Conservation (phyloP, 2,888 invertebrate genomes). For the Thereva unica region DNA sequence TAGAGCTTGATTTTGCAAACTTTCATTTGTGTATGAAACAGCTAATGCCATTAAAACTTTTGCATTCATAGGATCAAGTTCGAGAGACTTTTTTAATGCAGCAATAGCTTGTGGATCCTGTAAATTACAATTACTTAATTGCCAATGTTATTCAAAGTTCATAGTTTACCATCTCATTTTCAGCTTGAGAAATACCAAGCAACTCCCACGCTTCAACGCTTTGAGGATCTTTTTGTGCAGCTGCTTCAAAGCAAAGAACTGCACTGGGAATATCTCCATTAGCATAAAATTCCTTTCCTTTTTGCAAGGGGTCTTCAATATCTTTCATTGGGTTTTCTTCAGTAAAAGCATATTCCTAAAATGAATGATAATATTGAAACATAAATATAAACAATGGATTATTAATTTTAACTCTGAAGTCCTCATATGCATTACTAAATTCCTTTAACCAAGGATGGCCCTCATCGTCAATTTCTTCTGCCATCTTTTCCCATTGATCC, state of each 20-base stretch:
- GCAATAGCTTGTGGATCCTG: slow-evolving; percentile 89
- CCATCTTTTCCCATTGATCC: slow-evolving; percentile 79
- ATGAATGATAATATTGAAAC: neutral
- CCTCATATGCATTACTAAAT: slow-evolving; percentile 66
- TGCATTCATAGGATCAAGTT: slow-evolving; percentile 77
- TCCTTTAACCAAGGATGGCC: slow-evolving; percentile 73
- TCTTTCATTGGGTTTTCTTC: slow-evolving; percentile 86
- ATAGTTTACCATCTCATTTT: slow-evolving; percentile 79
- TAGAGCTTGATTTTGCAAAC: slow-evolving; percentile 87
- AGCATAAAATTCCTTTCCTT: slow-evolving; percentile 80
- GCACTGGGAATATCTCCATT: slow-evolving; percentile 94
- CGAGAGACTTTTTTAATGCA: slow-evolving; percentile 83
- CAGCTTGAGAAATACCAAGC: slow-evolving; percentile 90
- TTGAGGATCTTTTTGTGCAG: slow-evolving; percentile 79
- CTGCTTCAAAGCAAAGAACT: slow-evolving; percentile 94
- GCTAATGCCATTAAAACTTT: slow-evolving; percentile 88
- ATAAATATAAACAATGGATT: neutral
- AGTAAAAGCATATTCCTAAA: slow-evolving; percentile 75
- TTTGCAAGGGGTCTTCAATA: slow-evolving; percentile 76
- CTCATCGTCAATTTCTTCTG: slow-evolving; percentile 61
- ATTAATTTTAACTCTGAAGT: slow-evolving; percentile 61
- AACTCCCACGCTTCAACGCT: slow-evolving; percentile 85
- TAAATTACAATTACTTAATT: slow-evolving; percentile 11
- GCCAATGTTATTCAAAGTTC: neutral
- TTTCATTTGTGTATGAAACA: slow-evolving; percentile 96